A percentile compares a stretch with the other conserved stretches of the same genome.
phyloP scores from a whole-genome alignment of 2,888 invertebrate genomes.

The Tribolium freemani region DNA sequence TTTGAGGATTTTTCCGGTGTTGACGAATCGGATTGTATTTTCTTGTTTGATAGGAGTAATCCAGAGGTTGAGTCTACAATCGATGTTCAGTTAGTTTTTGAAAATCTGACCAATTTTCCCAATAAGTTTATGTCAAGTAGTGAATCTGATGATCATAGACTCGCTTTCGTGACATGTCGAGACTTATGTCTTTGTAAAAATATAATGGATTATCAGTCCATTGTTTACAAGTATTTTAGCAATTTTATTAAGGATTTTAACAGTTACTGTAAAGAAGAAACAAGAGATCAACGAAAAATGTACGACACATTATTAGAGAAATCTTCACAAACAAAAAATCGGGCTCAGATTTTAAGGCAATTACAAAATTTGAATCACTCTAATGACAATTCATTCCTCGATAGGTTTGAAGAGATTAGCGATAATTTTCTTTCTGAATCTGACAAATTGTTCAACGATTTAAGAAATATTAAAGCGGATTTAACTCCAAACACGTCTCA shows the following conservation, averaged over 20 bases:
- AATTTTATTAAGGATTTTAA: slow-evolving; percentile 2
- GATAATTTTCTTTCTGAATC: not conserved
- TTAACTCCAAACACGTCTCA: not conserved
- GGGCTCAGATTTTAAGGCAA: not conserved
- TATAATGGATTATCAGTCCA: slow-evolving; percentile 9
- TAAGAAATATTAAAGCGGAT: not conserved
- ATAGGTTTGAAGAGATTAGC: not conserved
- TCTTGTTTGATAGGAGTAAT: slow-evolving; percentile 5
- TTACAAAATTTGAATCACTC: not conserved
- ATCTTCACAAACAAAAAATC: not conserved
- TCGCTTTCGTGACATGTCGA: not conserved
- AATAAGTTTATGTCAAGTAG: not conserved
- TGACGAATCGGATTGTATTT: not conserved
- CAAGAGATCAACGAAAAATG: slow-evolving; percentile 1
- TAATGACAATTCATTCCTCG: not conserved
- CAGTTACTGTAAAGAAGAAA: slow-evolving; percentile 11
- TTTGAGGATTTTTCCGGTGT: slow-evolving; percentile 7
- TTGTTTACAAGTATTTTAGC: slow-evolving; percentile 5
- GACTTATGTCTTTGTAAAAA: slow-evolving; percentile 14
- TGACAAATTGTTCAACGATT: not conserved
- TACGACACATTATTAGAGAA: slow-evolving; percentile 3
- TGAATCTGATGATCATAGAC: not conserved
- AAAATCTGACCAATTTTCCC: slow-evolving; percentile 1
- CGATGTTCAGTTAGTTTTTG: not conserved
- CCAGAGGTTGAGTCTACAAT: not conserved